phyloP scores from a whole-genome alignment of 2,113 vertebrate species.

The Ploceus nigricollis region DNA sequence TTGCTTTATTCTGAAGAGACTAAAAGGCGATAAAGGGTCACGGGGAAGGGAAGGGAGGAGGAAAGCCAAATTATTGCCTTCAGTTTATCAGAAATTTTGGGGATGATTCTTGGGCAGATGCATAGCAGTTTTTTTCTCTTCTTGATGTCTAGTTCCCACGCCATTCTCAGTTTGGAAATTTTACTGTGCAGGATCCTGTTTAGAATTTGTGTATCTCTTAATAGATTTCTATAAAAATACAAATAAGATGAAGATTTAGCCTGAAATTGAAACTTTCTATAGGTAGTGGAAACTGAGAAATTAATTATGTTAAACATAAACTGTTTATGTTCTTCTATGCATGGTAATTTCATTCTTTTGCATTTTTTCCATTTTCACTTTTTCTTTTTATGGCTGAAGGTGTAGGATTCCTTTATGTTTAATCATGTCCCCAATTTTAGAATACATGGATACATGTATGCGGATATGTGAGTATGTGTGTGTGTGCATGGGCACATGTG shows the following conservation, averaged over 20 bases:
- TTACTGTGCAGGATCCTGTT: neutral
- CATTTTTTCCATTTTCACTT: neutral
- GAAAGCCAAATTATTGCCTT: neutral
- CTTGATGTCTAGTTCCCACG: neutral
- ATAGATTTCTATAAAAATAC: neutral
- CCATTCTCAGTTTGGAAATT: neutral
- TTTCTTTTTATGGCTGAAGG: neutral
- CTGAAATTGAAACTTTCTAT: neutral
- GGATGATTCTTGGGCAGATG: neutral
- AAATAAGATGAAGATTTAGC: neutral
- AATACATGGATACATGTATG: neutral
- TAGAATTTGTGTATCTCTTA: neutral
- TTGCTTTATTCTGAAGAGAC: neutral
- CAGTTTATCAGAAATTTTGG: neutral
- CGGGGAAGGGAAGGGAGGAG: neutral
- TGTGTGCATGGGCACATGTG: fast-evolving
- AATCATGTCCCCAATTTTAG: neutral
- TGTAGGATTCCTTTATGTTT: neutral
- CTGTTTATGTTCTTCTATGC: neutral
- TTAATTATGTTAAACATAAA: neutral
- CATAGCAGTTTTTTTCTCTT: neutral
- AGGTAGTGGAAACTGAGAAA: neutral
- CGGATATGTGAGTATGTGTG: fast-evolving
- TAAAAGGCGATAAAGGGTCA: neutral
- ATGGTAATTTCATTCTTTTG: neutral